Evolutionary conservation across 35 echinoderm and acorn worm genomes (phyloP).

Genomic region (Anneissia japonica): DNA sequence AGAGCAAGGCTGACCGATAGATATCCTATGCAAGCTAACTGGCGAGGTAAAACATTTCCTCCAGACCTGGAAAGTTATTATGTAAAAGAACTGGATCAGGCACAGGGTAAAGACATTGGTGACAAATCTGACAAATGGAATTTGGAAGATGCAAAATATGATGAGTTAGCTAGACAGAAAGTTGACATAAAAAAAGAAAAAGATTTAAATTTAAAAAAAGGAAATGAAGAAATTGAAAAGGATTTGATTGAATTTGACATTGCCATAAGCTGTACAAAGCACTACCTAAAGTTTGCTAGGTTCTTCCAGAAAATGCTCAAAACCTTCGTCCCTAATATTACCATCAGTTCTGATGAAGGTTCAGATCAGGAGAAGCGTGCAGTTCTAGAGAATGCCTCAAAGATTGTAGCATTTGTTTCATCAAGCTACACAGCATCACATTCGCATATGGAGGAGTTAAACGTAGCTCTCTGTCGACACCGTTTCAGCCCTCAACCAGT

Average conservation of each 20-base stretch:
- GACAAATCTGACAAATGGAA: too few species aligned
- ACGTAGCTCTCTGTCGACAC: neutral
- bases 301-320: neutral
- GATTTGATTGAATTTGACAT: neutral
- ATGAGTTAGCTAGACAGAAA: too few species aligned
- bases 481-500: neutral
- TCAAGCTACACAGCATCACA: neutral
- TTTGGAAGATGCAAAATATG: too few species aligned
- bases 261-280: neutral
- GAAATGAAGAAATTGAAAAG: neutral
- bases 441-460: neutral
- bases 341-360: neutral
- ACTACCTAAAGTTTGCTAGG: neutral
- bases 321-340: neutral
- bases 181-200: neutral
- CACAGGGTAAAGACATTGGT: too few species aligned
- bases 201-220: too few species aligned
- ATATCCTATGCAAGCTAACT: neutral
- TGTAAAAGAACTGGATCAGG: too few species aligned
- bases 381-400: neutral
- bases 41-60: neutral
- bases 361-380: neutral
- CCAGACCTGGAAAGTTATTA: neutral
- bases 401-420: constrained; percentile 5
- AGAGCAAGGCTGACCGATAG: neutral